Evolutionary conservation across 2,113 vertebrate species (phyloP), one percentile per base, ranked within the genome.

Genomic region (Lethenteron camtschaticum): DNA sequence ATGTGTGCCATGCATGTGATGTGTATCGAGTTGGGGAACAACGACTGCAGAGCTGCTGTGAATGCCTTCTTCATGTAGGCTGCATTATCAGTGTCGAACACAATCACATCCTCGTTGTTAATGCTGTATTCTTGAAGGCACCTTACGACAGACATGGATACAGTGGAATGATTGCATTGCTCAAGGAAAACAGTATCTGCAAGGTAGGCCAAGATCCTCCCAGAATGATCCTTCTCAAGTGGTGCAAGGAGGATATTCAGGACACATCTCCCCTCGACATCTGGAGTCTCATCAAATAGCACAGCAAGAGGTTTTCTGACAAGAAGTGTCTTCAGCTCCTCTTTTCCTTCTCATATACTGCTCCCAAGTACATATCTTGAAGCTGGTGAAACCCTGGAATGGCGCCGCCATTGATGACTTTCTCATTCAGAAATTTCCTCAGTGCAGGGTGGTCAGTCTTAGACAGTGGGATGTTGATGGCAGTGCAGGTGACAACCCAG

Each of bases 51-150:
- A 1, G 70, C 73, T 69, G 60, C 71, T 16, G 4, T 73, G 8
- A 57, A 74, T 2, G 73, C 59, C 16, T 72, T 75, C 56, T 72
- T 72, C 73, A 74, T 75, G 56, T 68, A 73, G 16, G 72, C 73
- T 4, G 73, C 72, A 60, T 74, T 75, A 11, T 73, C 73, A n/a
- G 72, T 75, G 59, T 74, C 68, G 56, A 74, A 75, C 1, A 74
- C 71, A 57, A 74, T 73, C n/a, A 74, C 69, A 18, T 74, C 69
- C 2, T 75, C 69, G 69, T 73, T 73, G 13, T 12, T 7, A 2
- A 75, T 73, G 14, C 11, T 56, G 57, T 73, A 74, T 10, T 75
- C 73, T 57, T 73, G 71, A 1, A 74, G 70, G 57, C 72, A 72
- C 24, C 63, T 72, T 1, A 70, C 69, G n/a, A 69, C 56, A 41